These are phyloP conservation scores for Vanessa atalanta DNA, from an alignment of 1,140 invertebrate species.

Conservation along the genomic window DNA sequence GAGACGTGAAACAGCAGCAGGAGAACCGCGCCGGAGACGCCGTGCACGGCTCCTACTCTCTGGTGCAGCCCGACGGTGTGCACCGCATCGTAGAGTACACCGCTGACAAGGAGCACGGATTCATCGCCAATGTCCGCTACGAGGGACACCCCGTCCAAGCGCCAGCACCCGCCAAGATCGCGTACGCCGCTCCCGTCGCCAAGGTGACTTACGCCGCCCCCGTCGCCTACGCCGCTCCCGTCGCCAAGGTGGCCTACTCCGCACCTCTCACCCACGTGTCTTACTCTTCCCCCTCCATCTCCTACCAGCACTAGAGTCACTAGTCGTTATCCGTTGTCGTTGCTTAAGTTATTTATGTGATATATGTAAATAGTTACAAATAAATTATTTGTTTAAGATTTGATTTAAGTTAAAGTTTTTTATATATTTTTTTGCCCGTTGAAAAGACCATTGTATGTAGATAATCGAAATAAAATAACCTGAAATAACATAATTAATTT, in stretches of 20 bases:
- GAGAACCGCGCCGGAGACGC: conserved; percentile 81
- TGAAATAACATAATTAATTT: too few relatives aligned
- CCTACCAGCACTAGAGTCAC: conserved; percentile 57
- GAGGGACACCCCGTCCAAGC: conserved; percentile 45
- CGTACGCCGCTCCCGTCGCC: conserved; percentile 46
- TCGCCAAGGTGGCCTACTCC: conserved; percentile 32
- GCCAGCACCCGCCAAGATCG: conserved; percentile 37
- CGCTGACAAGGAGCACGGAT: conserved; percentile 56
- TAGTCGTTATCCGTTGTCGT: not conserved
- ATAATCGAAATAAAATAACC: too few relatives aligned
- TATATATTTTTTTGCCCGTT: not conserved
- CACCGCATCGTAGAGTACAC: conserved; percentile 84
- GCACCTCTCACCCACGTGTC: conserved; percentile 38
- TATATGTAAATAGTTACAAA: conserved; percentile 35
- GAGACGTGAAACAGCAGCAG: conserved; percentile 65
- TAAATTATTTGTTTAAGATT: conserved; percentile 34
- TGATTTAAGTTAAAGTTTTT: not conserved
- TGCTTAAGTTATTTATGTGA: conserved; percentile 24
- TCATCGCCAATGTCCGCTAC: conserved; percentile 64
- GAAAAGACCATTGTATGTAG: too few relatives aligned
- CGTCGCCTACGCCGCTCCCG: conserved; percentile 64
- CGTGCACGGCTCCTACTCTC: conserved; percentile 83
- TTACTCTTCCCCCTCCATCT: conserved; percentile 56
- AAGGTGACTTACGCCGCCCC: conserved; percentile 51
- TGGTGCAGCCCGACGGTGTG: conserved; percentile 81